phyloP scores from a whole-genome alignment of 2,888 invertebrate species.

The Pilophorus perplexus region DNA sequence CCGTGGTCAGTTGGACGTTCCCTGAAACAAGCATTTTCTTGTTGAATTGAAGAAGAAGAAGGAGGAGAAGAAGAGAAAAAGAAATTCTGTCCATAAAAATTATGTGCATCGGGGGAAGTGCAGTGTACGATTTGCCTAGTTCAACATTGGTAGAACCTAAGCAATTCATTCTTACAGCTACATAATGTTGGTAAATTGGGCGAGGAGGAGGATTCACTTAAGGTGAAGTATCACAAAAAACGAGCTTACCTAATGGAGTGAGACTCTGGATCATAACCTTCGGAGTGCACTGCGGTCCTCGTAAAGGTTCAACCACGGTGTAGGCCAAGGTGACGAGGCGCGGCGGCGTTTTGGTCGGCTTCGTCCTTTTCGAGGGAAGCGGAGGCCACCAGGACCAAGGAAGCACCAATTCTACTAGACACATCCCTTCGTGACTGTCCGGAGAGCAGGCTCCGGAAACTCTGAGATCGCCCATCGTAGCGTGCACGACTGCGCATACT shows the following conservation, averaged over 20 bases:
- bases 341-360: slow-evolving; percentile 63
- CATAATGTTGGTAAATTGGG: too few relatives aligned
- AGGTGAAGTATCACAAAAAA: too few relatives aligned
- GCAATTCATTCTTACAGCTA: too few relatives aligned
- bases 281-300: slow-evolving; percentile 57
- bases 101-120: too few relatives aligned
- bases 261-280: slow-evolving; percentile 70
- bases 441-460: slow-evolving; percentile 90
- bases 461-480: slow-evolving; percentile 58
- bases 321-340: slow-evolving; percentile 66
- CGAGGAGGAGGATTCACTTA: too few relatives aligned
- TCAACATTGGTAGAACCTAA: too few relatives aligned
- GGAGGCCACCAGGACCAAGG: slow-evolving; percentile 92
- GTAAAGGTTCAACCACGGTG: slow-evolving; percentile 76
- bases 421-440: slow-evolving; percentile 70
- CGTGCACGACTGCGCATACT: slow-evolving; percentile 78
- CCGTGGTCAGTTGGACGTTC: slow-evolving; percentile 61
- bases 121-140: too few relatives aligned
- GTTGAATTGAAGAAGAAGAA: too few relatives aligned
- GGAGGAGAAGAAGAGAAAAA: neutral
- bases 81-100: too few relatives aligned
- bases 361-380: slow-evolving; percentile 57
- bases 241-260: slow-evolving; percentile 55
- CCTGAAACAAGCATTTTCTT: slow-evolving; percentile 30
- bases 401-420: slow-evolving; percentile 77